Base-by-base conservation (phyloP, 2,888 invertebrate species). In the Heterodera filipjevi region DNA sequence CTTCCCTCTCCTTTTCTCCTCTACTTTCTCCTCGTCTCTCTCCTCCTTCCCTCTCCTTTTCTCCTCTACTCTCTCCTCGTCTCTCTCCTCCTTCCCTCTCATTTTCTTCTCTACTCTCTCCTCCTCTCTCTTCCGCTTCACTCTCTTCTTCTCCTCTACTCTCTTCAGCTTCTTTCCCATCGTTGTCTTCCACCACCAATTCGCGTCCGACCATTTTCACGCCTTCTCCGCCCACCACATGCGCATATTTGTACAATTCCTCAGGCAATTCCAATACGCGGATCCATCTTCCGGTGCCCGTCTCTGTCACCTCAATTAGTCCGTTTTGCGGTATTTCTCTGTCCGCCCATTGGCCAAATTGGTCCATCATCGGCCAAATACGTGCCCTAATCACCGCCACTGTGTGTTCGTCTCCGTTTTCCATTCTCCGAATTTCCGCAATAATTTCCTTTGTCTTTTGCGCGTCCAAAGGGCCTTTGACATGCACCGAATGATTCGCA, bases 401-500 rank as follows among this genome's bases (percentile, higher is more conserved):
- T 35, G 68, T 14, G 22, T 14, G 68, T 6, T 68, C 32, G 33
- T 75, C 33, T 27, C 59, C 30, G 33, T 75, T 22, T 22, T 64
- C 30, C 46, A 46, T 32, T 53, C 44, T 19, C 30, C 46, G 66
- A 32, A 75, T 46, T 64, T 75, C 59, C 44, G 75, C 75, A 2
- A 66, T 30, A 44, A 75, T 44, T 59, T 66, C 68, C 30, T 30
- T 39, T 0, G 46, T 49, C 22, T 22, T 66, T 32, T 75, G 66
- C 22, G 19, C 35, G 14, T 75, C 46, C 68, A 75, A 64, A 22
- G 75, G 33, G 22, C 39, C 44, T 12, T 32, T 32, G 10, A 75
- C 68, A 46, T 46, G 53, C 46, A 75, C 68, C 19, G 75, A 33
- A 33, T 32, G 32, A 44, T 75, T 75, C 22, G 75, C 66, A 19